phyloP scores from a whole-genome alignment of 2,113 vertebrate species.

The Emydura subglobosa region DNA sequence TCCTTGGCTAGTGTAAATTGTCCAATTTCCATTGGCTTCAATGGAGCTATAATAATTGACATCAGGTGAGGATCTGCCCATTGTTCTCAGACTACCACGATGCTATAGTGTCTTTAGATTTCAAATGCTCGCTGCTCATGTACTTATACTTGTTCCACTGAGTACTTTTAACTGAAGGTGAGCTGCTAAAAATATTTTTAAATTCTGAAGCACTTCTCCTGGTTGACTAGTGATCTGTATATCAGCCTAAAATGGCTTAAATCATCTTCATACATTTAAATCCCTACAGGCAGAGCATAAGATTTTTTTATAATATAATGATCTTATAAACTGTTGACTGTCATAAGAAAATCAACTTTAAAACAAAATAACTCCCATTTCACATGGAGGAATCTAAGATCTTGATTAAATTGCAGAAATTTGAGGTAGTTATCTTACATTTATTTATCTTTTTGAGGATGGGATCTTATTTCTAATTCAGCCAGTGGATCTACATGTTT shows the following conservation, averaged over 20 bases:
- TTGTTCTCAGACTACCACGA: background rate
- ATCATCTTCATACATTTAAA: background rate
- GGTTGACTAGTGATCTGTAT: background rate
- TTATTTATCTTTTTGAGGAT: background rate
- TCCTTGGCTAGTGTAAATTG: no score
- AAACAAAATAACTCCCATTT: background rate
- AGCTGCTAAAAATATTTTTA: background rate
- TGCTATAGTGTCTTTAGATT: background rate
- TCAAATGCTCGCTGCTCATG: background rate
- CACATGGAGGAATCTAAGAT: background rate
- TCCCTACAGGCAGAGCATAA: background rate
- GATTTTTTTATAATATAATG: background rate
- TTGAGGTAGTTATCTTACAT: background rate
- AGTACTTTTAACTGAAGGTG: background rate
- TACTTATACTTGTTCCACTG: background rate
- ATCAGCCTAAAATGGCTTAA: background rate
- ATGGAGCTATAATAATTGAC: no score
- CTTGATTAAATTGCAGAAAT: background rate
- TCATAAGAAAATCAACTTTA: background rate
- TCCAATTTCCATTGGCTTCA: no score
- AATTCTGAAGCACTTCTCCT: background rate
- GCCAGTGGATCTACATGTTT: background rate
- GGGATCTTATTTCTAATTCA: background rate
- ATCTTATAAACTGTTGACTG: background rate
- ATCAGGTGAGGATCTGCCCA: no score